These are phyloP conservation scores for Meleagris gallopavo DNA, from an alignment of 2,113 vertebrate genomes.

Conservation along the genomic window DNA sequence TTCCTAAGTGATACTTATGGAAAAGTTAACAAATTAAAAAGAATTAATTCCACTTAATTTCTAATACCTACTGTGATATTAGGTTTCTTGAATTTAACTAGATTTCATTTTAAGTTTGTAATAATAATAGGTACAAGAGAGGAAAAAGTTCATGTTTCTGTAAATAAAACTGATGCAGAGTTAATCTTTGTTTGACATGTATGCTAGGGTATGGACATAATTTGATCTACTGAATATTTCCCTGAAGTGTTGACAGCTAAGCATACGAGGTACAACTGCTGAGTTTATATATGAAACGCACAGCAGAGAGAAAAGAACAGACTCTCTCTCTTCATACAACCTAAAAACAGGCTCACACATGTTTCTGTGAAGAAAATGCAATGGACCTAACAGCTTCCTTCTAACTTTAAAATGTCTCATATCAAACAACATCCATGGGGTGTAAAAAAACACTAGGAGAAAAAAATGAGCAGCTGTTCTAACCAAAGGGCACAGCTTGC, in stretches of 20 bases:
- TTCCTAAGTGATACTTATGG: background rate
- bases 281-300: conserved; percentile 29
- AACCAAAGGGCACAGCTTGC: background rate
- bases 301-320: conserved; percentile 33
- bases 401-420: background rate
- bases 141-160: background rate
- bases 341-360: background rate
- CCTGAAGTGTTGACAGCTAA: conserved; percentile 50
- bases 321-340: background rate
- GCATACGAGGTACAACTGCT: conserved; percentile 15
- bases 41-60: background rate
- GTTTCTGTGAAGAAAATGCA: background rate
- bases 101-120: background rate
- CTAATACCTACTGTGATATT: background rate
- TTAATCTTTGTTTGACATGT: background rate
- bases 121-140: background rate
- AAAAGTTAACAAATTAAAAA: background rate
- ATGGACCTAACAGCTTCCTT: background rate
- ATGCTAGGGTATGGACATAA: conserved; percentile 13
- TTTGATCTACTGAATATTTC: conserved; percentile 61
- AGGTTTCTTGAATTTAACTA: background rate
- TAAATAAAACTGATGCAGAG: background rate
- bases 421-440: background rate
- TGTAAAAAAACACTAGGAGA: background rate
- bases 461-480: background rate